Evolutionary conservation across 2,797 vertebrate species (phyloP).

Genomic region (Meda fulgida): DNA sequence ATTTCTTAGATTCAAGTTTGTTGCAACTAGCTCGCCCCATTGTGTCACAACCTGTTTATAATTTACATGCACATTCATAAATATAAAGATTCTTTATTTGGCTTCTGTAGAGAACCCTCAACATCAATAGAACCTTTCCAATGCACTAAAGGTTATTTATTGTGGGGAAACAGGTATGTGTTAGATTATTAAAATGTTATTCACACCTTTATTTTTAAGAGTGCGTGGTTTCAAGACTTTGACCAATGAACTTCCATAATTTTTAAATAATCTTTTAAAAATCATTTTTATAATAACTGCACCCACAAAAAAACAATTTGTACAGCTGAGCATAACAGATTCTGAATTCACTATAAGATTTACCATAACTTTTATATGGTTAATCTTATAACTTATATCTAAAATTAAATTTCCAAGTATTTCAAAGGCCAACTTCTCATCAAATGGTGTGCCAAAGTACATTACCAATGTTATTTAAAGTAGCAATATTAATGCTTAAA

Average conservation of each 20-base stretch:
- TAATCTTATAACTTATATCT: too few species aligned
- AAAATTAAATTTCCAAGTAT: background rate
- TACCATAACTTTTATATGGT: background rate
- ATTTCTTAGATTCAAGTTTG: background rate
- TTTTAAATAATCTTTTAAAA: background rate
- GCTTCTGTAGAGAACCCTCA: background rate
- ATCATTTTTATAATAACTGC: background rate
- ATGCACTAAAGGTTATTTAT: background rate
- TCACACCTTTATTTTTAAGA: background rate
- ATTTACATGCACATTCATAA: background rate
- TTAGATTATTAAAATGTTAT: background rate
- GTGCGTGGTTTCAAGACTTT: background rate
- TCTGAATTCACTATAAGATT: background rate
- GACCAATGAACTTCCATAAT: background rate
- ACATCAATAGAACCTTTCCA: background rate
- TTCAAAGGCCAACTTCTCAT: slow-evolving; percentile 8
- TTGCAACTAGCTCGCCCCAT: too few species aligned
- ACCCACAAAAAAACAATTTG: background rate
- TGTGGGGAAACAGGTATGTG: background rate
- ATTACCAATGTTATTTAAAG: background rate
- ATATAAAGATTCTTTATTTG: background rate
- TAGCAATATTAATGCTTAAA: background rate
- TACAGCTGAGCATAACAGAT: background rate
- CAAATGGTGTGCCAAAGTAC: background rate
- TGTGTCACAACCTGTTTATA: background rate